Conservation (phyloP, 2,797 vertebrate species). For the Microchirus variegatus region DNA sequence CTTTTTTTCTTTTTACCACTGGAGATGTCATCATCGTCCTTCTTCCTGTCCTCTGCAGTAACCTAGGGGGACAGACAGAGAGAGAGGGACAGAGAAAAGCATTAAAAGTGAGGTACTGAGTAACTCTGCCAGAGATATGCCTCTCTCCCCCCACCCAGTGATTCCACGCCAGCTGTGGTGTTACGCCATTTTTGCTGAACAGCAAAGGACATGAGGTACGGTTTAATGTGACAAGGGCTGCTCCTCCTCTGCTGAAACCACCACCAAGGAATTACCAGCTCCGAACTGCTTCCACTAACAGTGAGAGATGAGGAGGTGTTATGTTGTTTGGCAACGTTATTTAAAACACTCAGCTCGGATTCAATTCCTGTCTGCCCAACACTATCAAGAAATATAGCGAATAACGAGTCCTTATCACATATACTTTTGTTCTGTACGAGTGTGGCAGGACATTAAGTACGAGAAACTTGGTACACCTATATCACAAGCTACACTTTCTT, state of each 20-base stretch:
- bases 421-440: conserved; percentile 1
- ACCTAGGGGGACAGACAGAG: conserved; percentile 71
- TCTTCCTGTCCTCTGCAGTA: conserved; percentile 75
- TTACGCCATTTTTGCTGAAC: conserved; percentile 51
- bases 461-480: too few species aligned
- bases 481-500: too few species aligned
- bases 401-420: conserved; percentile 32
- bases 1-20: conserved; percentile 77
- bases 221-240: conserved; percentile 70
- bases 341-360: conserved; percentile 41
- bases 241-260: conserved; percentile 62
- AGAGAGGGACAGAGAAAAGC: conserved; percentile 16
- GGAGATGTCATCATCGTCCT: conserved; percentile 58
- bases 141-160: conserved; percentile 69
- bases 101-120: conserved; percentile 57
- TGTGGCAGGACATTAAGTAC: background rate
- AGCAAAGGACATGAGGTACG: conserved; percentile 54
- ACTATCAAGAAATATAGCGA: conserved; percentile 39
- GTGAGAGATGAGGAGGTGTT: conserved; percentile 54
- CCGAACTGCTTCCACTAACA: too few species aligned
- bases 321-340: conserved; percentile 49
- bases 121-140: conserved; percentile 51
- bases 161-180: conserved; percentile 70
- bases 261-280: conserved; percentile 31
- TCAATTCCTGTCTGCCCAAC: conserved; percentile 37